phyloP scores from a whole-genome alignment of 2,888 invertebrate genomes.

The Willowsia nigromaculata region DNA sequence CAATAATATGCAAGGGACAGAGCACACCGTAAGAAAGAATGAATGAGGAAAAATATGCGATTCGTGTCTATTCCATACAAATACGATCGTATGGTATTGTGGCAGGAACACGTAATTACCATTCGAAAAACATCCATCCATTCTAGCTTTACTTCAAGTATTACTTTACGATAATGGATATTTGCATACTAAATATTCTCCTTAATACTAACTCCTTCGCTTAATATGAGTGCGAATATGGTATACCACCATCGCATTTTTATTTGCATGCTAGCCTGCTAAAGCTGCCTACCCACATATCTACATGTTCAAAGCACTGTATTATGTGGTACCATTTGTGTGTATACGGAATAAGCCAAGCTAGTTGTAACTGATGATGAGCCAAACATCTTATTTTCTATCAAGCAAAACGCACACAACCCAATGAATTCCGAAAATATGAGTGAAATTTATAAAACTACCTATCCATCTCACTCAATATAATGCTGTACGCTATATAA shows the following conservation, averaged over 20 bases:
- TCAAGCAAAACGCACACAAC: background rate
- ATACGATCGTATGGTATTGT: background rate
- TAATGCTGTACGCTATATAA: too few relatives aligned
- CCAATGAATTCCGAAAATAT: background rate
- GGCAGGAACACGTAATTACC: background rate
- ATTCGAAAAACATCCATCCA: slow-evolving; percentile 1
- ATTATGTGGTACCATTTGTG: too few relatives aligned
- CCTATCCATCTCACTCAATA: too few relatives aligned
- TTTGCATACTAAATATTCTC: slow-evolving; percentile 34
- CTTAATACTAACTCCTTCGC: background rate
- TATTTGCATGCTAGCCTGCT: too few relatives aligned
- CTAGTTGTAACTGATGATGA: too few relatives aligned
- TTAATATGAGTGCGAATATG: background rate
- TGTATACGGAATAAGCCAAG: too few relatives aligned
- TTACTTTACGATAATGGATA: background rate
- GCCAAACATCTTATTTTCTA: too few relatives aligned
- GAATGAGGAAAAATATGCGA: slow-evolving; percentile 1
- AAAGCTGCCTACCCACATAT: too few relatives aligned
- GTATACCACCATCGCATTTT: slow-evolving; percentile 9
- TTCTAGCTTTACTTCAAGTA: background rate
- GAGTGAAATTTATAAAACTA: background rate
- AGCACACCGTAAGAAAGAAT: background rate
- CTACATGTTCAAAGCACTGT: too few relatives aligned
- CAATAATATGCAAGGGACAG: background rate
- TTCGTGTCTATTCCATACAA: background rate